These are phyloP conservation scores for Colistium nudipinnis DNA, from an alignment of 2,113 vertebrate genomes.

Conservation along the genomic window DNA sequence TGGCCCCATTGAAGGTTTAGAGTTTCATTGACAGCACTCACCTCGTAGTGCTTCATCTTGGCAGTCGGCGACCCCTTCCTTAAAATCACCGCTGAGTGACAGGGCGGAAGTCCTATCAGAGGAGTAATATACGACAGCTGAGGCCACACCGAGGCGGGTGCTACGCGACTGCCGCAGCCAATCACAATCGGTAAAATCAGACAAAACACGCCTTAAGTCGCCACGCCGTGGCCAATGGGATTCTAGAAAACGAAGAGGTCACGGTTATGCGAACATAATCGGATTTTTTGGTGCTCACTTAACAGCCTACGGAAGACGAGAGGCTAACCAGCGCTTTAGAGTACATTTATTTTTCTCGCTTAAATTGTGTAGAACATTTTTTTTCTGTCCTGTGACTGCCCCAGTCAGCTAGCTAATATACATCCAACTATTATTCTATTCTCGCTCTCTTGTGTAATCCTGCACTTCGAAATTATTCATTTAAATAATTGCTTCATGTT, in stretches of 20 bases:
- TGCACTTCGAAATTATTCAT: no score
- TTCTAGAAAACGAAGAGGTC: slow-evolving; percentile 17
- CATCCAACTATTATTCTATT: not conserved
- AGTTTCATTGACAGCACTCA: slow-evolving; percentile 64
- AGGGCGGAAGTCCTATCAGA: slow-evolving; percentile 66
- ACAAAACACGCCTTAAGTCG: not conserved
- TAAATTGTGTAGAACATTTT: not conserved
- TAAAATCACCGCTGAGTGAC: slow-evolving; percentile 62
- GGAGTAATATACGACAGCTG: not conserved
- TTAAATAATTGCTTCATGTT: no score
- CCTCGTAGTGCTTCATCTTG: slow-evolving; percentile 88
- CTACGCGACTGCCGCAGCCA: not conserved
- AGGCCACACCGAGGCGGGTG: not conserved
- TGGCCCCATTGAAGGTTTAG: slow-evolving; percentile 24
- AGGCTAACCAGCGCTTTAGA: not conserved
- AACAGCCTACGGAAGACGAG: not conserved
- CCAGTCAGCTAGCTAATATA: not conserved
- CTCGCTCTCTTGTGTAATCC: not conserved
- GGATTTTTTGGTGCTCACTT: slow-evolving; percentile 14
- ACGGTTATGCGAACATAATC: slow-evolving; percentile 3
- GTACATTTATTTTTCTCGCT: no score
- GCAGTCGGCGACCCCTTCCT: slow-evolving; percentile 66
- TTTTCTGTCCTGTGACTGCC: not conserved
- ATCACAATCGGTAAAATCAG: slow-evolving; percentile 4
- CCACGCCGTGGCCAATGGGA: slow-evolving; percentile 61